These are phyloP conservation scores for Montipora capricornis DNA, from an alignment of 64 coral and sea anemone genomes.

Conservation along the genomic window DNA sequence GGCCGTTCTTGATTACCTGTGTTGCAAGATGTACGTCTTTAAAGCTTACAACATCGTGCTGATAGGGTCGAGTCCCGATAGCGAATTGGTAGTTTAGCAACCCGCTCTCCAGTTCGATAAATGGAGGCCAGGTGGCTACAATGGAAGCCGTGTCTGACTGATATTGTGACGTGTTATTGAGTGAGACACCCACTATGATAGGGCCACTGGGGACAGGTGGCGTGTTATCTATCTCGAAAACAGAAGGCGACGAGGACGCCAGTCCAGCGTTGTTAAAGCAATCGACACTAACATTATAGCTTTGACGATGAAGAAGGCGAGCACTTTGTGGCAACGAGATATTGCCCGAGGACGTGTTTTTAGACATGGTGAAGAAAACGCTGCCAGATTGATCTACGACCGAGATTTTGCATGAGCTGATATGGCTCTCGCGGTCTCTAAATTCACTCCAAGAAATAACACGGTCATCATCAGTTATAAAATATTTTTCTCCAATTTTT, in stretches of 20 bases:
- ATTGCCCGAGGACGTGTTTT: not conserved
- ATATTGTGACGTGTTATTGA: constrained; percentile 13
- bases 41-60: constrained; percentile 52
- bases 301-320: not conserved
- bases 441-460: constrained; percentile 58
- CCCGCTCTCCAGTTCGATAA: constrained; percentile 54
- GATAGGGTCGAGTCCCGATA: constrained; percentile 27
- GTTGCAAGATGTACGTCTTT: constrained; percentile 48
- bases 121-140: constrained; percentile 53
- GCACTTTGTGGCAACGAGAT: not conserved
- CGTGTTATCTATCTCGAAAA: constrained; percentile 58
- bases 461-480: constrained; percentile 7
- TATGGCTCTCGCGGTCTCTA: constrained; percentile 60
- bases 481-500: not conserved
- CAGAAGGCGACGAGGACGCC: not conserved
- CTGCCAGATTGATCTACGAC: not conserved
- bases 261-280: constrained; percentile 74
- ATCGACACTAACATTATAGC: constrained; percentile 36
- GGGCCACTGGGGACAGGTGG: constrained; percentile 36
- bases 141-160: constrained; percentile 53
- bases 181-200: constrained; percentile 35
- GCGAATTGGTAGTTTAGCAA: constrained; percentile 58
- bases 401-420: constrained; percentile 46
- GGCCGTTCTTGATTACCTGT: constrained; percentile 8
- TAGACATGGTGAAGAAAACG: not conserved